Conservation (phyloP, 2,888 invertebrate genomes). For the Acanthosoma haemorrhoidale region DNA sequence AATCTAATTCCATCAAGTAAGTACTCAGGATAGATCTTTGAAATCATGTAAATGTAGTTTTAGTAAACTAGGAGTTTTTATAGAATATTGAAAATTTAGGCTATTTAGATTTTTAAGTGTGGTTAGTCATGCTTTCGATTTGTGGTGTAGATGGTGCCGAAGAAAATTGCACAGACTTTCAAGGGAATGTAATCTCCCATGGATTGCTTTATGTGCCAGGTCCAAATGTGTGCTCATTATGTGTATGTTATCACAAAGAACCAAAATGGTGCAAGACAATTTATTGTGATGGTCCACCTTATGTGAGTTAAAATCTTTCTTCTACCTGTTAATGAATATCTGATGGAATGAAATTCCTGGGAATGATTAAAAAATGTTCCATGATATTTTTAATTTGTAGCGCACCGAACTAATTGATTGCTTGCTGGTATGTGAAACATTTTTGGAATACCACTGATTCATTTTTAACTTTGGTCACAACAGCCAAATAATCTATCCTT, state of each 20-base stretch:
- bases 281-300: conserved; percentile 73
- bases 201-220: conserved; percentile 78
- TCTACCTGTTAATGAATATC: not conserved
- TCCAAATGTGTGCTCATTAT: conserved; percentile 75
- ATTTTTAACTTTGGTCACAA: no score
- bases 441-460: no score
- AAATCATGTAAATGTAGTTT: not conserved
- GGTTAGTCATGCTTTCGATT: not conserved
- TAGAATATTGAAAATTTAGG: not conserved
- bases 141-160: conserved; percentile 55
- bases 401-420: no score
- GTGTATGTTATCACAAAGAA: conserved; percentile 79
- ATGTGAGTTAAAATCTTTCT: conserved; percentile 54
- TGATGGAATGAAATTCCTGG: not conserved
- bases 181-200: conserved; percentile 69
- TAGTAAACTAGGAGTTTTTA: not conserved
- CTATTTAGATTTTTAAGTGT: not conserved
- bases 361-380: no score
- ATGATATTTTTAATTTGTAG: no score
- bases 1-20: not conserved
- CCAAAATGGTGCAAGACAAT: conserved; percentile 84
- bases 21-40: not conserved
- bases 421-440: not conserved
- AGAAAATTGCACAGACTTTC: conserved; percentile 78
- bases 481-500: no score